These are phyloP conservation scores for Buceros bicornis DNA, from an alignment of 2,797 vertebrate genomes.

Conservation along the genomic window DNA sequence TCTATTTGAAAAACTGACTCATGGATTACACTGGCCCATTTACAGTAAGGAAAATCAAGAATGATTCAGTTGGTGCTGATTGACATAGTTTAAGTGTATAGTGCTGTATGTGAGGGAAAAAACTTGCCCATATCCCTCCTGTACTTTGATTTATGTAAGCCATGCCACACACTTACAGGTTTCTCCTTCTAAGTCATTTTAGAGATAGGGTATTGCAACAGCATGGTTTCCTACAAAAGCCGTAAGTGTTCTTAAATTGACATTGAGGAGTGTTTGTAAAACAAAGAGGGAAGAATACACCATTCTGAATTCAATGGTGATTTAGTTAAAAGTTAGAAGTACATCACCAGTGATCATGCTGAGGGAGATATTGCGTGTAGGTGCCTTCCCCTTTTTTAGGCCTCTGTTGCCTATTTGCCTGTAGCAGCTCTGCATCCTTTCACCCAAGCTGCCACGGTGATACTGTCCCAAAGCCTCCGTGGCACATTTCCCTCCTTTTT, in stretches of 20 bases:
- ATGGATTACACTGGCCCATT: not conserved
- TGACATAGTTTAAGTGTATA: conserved; percentile 17
- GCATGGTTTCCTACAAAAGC: not conserved
- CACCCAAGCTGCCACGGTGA: not conserved
- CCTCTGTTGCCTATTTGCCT: not conserved
- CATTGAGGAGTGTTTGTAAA: not conserved
- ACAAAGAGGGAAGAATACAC: not conserved
- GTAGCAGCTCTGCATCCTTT: not conserved
- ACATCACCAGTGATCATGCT: too few relatives aligned
- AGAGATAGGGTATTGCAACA: not conserved
- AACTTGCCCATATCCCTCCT: not conserved
- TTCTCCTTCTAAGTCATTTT: not conserved
- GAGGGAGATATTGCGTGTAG: not conserved
- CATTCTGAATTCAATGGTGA: not conserved
- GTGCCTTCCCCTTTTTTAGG: not conserved
- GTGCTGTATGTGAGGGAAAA: not conserved
- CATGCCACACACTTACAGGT: not conserved
- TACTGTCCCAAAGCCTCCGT: not conserved
- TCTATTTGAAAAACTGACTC: conserved; percentile 48
- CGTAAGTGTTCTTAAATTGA: not conserved
- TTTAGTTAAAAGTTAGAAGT: not conserved
- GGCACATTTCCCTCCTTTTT: not conserved
- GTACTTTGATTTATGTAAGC: not conserved
- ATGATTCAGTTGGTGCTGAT: conserved; percentile 28
- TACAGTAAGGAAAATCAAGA: conserved; percentile 50